phyloP scores from a whole-genome alignment of 2,113 vertebrate species.

The Tachuris rubrigastra region DNA sequence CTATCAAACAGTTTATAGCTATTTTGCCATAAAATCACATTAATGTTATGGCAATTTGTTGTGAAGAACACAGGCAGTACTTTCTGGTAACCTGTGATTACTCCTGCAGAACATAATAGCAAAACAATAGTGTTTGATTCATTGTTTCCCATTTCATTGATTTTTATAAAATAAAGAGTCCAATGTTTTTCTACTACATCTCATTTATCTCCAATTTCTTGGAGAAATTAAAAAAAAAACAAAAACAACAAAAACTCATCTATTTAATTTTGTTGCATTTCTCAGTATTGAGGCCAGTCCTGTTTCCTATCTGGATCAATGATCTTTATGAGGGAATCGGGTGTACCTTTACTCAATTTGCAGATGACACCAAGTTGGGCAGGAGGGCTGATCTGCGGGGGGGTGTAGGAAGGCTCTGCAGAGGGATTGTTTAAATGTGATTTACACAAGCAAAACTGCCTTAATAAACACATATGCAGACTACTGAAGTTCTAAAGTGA shows the following conservation, averaged over 20 bases:
- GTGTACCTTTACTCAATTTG: neutral
- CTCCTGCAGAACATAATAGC: neutral
- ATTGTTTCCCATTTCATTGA: neutral
- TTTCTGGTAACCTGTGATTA: neutral
- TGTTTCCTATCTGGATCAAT: neutral
- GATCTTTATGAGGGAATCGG: neutral
- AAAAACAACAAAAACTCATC: neutral
- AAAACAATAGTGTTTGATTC: neutral
- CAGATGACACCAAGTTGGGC: neutral
- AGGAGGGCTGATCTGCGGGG: neutral
- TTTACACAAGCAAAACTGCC: neutral
- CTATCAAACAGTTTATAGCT: neutral
- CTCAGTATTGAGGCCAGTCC: neutral
- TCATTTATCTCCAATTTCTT: neutral
- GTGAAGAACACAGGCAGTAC: neutral
- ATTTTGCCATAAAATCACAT: neutral
- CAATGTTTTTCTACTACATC: neutral
- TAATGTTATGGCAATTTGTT: neutral
- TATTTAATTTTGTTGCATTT: neutral
- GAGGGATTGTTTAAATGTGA: neutral
- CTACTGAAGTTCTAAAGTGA: neutral
- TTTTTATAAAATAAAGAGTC: neutral
- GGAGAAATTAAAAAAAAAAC: neutral
- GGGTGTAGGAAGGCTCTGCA: neutral
- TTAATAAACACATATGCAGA: neutral